Conservation (phyloP, 2,797 vertebrate species). For the Sciaenops ocellatus region DNA sequence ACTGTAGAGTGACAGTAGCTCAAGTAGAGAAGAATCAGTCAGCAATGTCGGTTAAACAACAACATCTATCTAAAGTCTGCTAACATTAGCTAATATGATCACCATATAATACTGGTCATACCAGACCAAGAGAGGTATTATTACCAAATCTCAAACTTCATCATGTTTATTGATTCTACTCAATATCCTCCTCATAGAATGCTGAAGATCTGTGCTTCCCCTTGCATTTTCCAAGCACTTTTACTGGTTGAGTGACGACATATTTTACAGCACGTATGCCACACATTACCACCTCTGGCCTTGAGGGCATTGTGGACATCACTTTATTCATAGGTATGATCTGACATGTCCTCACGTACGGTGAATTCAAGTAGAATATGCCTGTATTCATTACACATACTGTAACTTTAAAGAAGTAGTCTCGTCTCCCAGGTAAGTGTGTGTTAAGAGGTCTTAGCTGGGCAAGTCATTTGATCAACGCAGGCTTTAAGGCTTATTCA, state of each 20-base stretch:
- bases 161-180: neutral
- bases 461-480: constrained; percentile 72
- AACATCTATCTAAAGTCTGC: neutral
- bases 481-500: constrained; percentile 71
- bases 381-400: constrained; percentile 61
- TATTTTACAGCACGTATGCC: constrained; percentile 3
- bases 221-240: neutral
- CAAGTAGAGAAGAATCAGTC: too few species aligned
- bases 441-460: constrained; percentile 68
- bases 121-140: neutral
- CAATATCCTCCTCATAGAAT: neutral
- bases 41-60: neutral
- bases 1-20: neutral
- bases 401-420: constrained; percentile 43
- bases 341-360: constrained; percentile 23
- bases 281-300: constrained; percentile 10
- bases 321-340: constrained; percentile 17
- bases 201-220: neutral
- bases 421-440: constrained; percentile 60
- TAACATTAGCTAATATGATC: neutral
- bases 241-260: neutral
- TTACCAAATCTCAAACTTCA: neutral
- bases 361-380: constrained; percentile 43
- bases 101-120: neutral
- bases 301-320: constrained; percentile 14